Base-by-base conservation (phyloP, 2,113 vertebrate genomes). In the Pithys albifrons region DNA sequence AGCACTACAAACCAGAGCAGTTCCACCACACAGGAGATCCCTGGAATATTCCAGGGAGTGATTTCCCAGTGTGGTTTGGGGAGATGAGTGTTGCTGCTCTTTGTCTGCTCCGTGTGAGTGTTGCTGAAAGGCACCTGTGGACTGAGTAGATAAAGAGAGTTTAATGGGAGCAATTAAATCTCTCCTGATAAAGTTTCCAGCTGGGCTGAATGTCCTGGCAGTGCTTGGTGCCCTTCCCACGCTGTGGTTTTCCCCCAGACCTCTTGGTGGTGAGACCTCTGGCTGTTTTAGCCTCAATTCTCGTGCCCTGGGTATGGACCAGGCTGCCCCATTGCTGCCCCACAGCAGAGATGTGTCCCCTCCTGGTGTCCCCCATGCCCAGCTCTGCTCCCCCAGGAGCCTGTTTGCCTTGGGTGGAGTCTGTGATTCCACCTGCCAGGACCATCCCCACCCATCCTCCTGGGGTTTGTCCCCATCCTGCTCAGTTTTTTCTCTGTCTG, bases 1-100 rank as follows among this genome's bases (percentile, higher is more conserved):
- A 7, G 62, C 4, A 0, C 4, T 7, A 6, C 23, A 16, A 39
- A 23, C 4, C 19, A 3, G n/a, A 31, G 31, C 37, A 14, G 69
- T 4, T 20, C 78, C 78, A 13, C 2, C 31, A 3, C 52, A 3
- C 18, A 0, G 7, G 57, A n/a, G 67, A 23, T 14, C 29, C 15
- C 45, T 5, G 71, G 22, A 49, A 62, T 52, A 22, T 55, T 49
- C 57, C 48, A 16, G 66, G 2, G 22, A 67, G 65, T 19, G 9
- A 9, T 69, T 33, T 39, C 82, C 84, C 59, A 27, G 14, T 15
- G 51, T 52, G 51, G 28, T 14, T 14, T 19, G 27, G 3, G 65
- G 33, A 62, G 75, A 28, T n/a, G 16, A 29, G 79, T 12, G 39
- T 11, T 29, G 10, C 61, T 1, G 22, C 10, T 27, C 27, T 81